phyloP scores from a whole-genome alignment of 2,888 invertebrate species.

The Alcis repandata region DNA sequence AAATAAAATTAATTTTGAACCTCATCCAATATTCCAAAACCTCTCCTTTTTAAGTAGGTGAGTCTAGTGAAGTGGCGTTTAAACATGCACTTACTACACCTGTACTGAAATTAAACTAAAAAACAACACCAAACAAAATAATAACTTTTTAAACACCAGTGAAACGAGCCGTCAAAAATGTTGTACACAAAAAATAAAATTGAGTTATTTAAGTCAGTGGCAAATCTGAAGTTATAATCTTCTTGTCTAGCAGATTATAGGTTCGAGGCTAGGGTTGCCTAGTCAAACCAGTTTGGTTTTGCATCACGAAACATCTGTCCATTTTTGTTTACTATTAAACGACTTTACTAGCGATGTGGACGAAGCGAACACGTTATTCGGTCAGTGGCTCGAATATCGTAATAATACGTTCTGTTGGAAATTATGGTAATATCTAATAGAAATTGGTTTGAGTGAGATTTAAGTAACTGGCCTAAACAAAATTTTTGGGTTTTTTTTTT shows the following conservation, averaged over 20 bases:
- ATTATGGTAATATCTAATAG: too few species aligned
- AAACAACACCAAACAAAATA: too few species aligned
- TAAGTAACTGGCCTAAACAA: too few species aligned
- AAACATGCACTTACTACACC: too few species aligned
- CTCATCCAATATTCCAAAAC: too few species aligned
- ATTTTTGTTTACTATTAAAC: slow-evolving; percentile 41
- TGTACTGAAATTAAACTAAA: too few species aligned
- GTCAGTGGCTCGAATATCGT: slow-evolving; percentile 14
- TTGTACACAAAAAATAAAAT: background rate
- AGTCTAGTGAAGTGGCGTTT: too few species aligned
- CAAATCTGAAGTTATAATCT: slow-evolving; percentile 17
- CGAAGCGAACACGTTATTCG: slow-evolving; percentile 16
- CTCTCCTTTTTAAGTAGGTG: too few species aligned
- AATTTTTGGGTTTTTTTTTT: too few species aligned
- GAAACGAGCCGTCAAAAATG: background rate
- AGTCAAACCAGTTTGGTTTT: slow-evolving; percentile 44
- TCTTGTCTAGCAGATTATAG: slow-evolving; percentile 25
- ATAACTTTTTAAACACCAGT: background rate
- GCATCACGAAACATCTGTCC: slow-evolving; percentile 51
- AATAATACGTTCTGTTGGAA: background rate
- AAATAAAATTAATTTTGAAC: too few species aligned
- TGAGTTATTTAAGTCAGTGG: slow-evolving; percentile 12
- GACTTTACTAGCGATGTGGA: slow-evolving; percentile 6
- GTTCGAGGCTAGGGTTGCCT: slow-evolving; percentile 19
- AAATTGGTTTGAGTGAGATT: too few species aligned